Percentiles rank a stretch among this genome's conserved stretches.
phyloP scores from a whole-genome alignment of 2,797 vertebrate genomes.

The Thalassophryne amazonica region DNA sequence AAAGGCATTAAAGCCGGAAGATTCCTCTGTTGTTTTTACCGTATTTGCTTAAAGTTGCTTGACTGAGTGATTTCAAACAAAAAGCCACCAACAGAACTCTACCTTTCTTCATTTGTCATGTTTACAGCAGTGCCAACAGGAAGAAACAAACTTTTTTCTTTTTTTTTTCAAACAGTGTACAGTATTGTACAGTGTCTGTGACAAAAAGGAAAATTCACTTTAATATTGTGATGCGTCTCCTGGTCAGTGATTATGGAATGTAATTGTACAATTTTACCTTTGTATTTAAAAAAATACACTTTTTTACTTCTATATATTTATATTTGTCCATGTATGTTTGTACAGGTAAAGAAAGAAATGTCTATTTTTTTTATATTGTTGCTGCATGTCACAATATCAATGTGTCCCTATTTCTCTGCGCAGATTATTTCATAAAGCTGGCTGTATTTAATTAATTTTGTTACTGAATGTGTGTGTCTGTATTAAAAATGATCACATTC shows the following conservation, averaged over 20 bases:
- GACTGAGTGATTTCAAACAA: constrained; percentile 45
- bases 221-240: constrained; percentile 88
- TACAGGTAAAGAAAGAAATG: constrained; percentile 82
- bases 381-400: constrained; percentile 78
- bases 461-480: constrained; percentile 53
- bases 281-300: constrained; percentile 97
- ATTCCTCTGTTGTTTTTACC: constrained; percentile 32
- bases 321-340: constrained; percentile 79
- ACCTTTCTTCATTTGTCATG: constrained; percentile 55
- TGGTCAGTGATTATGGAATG: constrained; percentile 89
- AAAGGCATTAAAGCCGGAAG: constrained; percentile 41
- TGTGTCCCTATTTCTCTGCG: constrained; percentile 38
- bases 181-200: constrained; percentile 82
- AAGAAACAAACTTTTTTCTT: constrained; percentile 82
- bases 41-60: constrained; percentile 32
- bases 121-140: constrained; percentile 65
- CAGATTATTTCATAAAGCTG: constrained; percentile 65
- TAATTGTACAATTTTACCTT: constrained; percentile 94
- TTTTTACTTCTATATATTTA: constrained; percentile 96
- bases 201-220: constrained; percentile 85
- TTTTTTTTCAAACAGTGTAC: constrained; percentile 88
- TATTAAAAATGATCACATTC: constrained; percentile 56
- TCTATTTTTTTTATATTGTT: constrained; percentile 99
- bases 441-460: constrained; percentile 75
- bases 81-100: constrained; percentile 34